phyloP scores from a whole-genome alignment of 2,888 invertebrate species.

The Danaus chrysippus region DNA sequence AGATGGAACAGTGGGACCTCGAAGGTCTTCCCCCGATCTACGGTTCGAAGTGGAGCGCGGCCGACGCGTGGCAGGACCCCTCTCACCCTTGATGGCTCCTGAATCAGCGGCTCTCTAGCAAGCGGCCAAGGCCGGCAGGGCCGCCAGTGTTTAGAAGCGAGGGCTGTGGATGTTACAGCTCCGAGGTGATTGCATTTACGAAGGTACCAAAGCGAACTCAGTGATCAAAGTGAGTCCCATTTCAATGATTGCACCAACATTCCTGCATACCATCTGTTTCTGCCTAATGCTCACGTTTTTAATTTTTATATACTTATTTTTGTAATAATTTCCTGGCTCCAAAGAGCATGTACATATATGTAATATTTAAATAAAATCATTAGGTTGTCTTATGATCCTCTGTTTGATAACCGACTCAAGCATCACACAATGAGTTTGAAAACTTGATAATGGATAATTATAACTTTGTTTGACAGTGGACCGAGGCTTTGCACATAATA shows the following conservation, averaged over 20 bases:
- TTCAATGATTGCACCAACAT: constrained; percentile 49
- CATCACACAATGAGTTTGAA: constrained; percentile 34
- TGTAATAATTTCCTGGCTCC: constrained; percentile 51
- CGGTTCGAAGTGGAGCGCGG: constrained; percentile 90
- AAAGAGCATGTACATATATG: constrained; percentile 59
- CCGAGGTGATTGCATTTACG: constrained; percentile 54
- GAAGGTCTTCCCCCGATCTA: constrained; percentile 82
- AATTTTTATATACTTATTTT: constrained; percentile 69
- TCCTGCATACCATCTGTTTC: constrained; percentile 49
- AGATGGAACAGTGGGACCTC: constrained; percentile 63
- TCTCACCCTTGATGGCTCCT: constrained; percentile 89
- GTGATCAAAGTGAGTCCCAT: constrained; percentile 50
- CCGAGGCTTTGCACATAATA: too few relatives aligned
- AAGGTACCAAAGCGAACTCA: constrained; percentile 65
- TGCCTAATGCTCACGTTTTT: constrained; percentile 57
- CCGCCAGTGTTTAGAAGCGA: constrained; percentile 68
- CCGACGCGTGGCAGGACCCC: constrained; percentile 85
- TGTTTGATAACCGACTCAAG: constrained; percentile 41
- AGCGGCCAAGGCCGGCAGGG: constrained; percentile 60
- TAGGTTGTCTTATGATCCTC: constrained; percentile 46
- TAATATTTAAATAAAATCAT: constrained; percentile 53
- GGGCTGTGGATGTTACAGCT: constrained; percentile 44
- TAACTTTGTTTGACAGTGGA: too few relatives aligned
- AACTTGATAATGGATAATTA: background rate
- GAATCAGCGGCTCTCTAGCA: constrained; percentile 87